Evolutionary conservation across 2,113 vertebrate species (phyloP).

Genomic region (Xenopus laevis): DNA sequence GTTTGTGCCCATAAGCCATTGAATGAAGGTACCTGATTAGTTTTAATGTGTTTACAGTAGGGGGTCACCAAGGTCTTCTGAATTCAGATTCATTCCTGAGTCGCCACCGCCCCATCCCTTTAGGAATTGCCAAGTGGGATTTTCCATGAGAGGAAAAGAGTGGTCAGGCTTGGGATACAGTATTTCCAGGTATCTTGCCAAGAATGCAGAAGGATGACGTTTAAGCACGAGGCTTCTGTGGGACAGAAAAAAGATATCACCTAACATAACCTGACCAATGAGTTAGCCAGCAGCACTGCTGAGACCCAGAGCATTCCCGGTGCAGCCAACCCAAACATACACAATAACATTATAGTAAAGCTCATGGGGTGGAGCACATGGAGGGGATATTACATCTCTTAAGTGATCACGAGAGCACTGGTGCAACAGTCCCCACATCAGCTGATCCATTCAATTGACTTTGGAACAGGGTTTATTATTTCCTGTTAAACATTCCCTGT

Average conservation of each 20-base stretch:
- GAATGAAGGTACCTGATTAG: conserved; percentile 17
- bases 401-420: not conserved
- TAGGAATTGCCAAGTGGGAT: conserved; percentile 52
- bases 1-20: conserved; percentile 5
- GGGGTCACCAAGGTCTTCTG: conserved; percentile 10
- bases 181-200: conserved; percentile 59
- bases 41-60: conserved; percentile 5
- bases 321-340: conserved; percentile 50
- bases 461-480: conserved; percentile 14
- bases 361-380: conserved; percentile 34
- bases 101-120: conserved; percentile 35
- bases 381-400: not conserved
- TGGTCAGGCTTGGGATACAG: conserved; percentile 52
- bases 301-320: conserved; percentile 32
- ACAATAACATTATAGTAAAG: conserved; percentile 21
- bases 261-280: conserved; percentile 33
- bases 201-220: conserved; percentile 51
- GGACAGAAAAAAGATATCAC: conserved; percentile 17
- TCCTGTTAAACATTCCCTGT: conserved; percentile 31
- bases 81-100: conserved; percentile 43
- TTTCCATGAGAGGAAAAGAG: conserved; percentile 62
- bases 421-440: conserved; percentile 33
- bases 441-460: conserved; percentile 4
- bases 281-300: conserved; percentile 21
- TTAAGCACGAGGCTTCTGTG: conserved; percentile 33